Evolutionary conservation across 2,113 vertebrate genomes (phyloP).

Genomic region (Noctilio leporinus): DNA sequence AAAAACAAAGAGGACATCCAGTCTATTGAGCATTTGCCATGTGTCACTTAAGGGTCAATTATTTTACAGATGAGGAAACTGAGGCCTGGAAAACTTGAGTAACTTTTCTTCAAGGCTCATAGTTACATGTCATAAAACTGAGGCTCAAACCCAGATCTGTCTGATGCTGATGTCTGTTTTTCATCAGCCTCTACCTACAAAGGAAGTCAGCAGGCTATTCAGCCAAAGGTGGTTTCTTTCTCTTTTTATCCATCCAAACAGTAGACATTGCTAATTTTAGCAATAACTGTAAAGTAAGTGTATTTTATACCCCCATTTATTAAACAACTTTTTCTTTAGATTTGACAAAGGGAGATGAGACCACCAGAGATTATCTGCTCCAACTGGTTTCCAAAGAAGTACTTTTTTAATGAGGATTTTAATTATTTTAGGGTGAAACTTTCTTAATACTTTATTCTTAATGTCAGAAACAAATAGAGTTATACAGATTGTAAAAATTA

Average conservation of each 20-base stretch:
- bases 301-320: not conserved
- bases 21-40: not conserved
- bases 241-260: not conserved
- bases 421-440: not conserved
- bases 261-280: not conserved
- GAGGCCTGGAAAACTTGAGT: not conserved
- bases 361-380: not conserved
- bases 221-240: not conserved
- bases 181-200: not conserved
- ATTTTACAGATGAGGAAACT: not conserved
- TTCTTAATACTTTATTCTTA: not conserved
- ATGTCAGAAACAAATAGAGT: not conserved
- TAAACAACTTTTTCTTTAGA: not conserved
- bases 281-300: not conserved
- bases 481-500: not conserved
- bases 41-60: not conserved
- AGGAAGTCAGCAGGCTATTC: not conserved
- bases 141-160: not conserved
- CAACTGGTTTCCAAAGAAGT: not conserved
- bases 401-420: not conserved
- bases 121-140: not conserved
- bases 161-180: not conserved
- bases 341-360: not conserved
- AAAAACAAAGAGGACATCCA: not conserved
- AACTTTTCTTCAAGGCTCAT: not conserved